Percentiles rank a stretch among this genome's conserved stretches.
These are phyloP conservation scores for Cyphomyrus plagiostoma DNA, from an alignment of 2,113 vertebrate species.

Conservation along the genomic window DNA sequence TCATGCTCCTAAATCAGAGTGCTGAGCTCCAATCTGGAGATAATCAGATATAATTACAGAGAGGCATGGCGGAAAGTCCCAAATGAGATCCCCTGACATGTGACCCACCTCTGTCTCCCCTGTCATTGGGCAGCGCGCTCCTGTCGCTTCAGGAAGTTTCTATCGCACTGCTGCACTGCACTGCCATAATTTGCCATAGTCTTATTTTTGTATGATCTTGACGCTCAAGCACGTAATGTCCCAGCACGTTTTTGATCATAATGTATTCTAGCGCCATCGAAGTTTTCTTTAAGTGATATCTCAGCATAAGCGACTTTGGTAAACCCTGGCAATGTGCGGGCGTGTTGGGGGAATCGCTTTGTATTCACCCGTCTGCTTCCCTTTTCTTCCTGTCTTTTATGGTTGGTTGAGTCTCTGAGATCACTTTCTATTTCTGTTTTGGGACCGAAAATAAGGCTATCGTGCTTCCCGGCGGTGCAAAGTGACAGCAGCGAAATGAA, in stretches of 20 bases:
- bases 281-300: neutral
- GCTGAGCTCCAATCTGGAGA: neutral
- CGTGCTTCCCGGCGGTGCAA: neutral
- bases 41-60: neutral
- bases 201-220: neutral
- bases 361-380: slow-evolving; percentile 9
- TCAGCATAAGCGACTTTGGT: neutral
- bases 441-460: slow-evolving; percentile 8
- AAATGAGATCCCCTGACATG: neutral
- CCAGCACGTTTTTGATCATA: neutral
- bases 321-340: neutral
- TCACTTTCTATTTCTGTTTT: slow-evolving; percentile 17
- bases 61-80: neutral
- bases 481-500: slow-evolving; percentile 8
- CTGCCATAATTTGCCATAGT: neutral
- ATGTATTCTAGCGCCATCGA: neutral
- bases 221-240: neutral
- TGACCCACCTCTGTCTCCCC: neutral
- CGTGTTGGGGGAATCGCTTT: neutral
- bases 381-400: slow-evolving; percentile 12
- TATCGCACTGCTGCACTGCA: neutral
- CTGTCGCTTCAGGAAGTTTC: neutral
- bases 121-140: neutral
- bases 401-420: slow-evolving; percentile 10
- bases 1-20: neutral